Base-by-base conservation (phyloP, 2,888 invertebrate species). In the Pristionchus exspectatus region DNA sequence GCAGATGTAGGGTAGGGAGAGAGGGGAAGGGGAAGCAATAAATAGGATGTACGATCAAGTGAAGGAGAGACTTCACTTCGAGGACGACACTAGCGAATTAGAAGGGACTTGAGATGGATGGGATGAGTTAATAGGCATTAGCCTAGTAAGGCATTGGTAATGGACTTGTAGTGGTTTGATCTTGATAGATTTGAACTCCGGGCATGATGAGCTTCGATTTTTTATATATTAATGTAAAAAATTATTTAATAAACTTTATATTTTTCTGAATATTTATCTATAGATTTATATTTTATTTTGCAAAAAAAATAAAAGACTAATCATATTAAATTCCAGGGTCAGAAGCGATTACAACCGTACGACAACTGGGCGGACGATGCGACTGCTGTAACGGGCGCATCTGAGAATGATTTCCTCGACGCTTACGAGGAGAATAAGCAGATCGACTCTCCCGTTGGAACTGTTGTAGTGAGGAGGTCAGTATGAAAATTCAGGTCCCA, bases 291-390 rank as follows among this genome's bases (percentile, higher is more conserved):
- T 50, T 50, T 50, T 10, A 54, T 54, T 7, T 14, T 54, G 54
- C 54, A 54, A 54, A 54, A 54, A 7, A 54, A 54, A 54, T 10
- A 10, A 50, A 7, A 50, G 10, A 50, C 10, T 50, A 50, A 7
- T 50, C 3, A 7, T 50, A 56, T 56, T 56, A 21, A 18, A 56
- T 90, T 90, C 3, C 81, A 92, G 92, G 93, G 92, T 63, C 90
- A 91, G 59, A 92, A 92, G 72, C 77, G 91, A 4, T 89, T 85
- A 18, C 83, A 92, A 59, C 91, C 90, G 18, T 91, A 92, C 86
- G 94, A 93, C 74, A 92, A 94, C 86, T 93, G 94, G 93, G 94
- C 90, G 7, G 94, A 94, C 88, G 94, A 93, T 87, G 94, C 94
- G 14, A 94, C 94, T 21, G 94, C 95, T 14, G 84, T 94, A 44